Evolutionary conservation across 1,140 invertebrate species (phyloP).

Genomic region (Pissodes strobi): DNA sequence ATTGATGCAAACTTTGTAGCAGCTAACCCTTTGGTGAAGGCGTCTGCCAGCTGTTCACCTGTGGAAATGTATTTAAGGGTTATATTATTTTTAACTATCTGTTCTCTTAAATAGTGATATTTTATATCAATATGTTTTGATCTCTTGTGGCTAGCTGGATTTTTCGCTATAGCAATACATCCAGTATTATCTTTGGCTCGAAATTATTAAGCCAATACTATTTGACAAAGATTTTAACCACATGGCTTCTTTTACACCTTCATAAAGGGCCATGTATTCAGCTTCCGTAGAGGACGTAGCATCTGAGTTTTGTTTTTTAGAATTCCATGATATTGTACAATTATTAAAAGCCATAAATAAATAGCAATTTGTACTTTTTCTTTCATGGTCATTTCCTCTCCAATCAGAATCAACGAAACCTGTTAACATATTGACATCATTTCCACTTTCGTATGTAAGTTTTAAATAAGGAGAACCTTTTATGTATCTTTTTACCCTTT

Average conservation of each 20-base stretch:
- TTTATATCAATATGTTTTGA: too few relatives aligned
- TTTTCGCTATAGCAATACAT: too few relatives aligned
- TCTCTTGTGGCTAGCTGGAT: too few relatives aligned
- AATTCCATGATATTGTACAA: background rate
- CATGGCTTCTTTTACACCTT: background rate
- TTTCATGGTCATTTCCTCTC: background rate
- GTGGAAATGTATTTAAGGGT: too few relatives aligned
- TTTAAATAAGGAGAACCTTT: slow-evolving; percentile 4
- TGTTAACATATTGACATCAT: background rate
- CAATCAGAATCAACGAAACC: slow-evolving; percentile 11
- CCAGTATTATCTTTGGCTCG: too few relatives aligned
- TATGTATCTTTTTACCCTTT: slow-evolving; percentile 5
- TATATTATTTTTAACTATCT: too few relatives aligned
- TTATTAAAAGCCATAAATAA: background rate
- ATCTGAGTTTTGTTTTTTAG: background rate
- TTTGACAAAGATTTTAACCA: too few relatives aligned
- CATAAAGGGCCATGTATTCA: slow-evolving; percentile 5
- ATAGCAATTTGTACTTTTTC: slow-evolving; percentile 17
- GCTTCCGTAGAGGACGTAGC: background rate
- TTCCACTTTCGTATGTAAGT: background rate
- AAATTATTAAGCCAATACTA: too few relatives aligned
- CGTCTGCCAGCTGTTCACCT: too few relatives aligned
- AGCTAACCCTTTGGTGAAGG: too few relatives aligned
- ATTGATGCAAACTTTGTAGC: too few relatives aligned
- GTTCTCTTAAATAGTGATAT: too few relatives aligned